Percentiles rank a stretch among this genome's conserved stretches.
phyloP scores from a whole-genome alignment of 1,140 invertebrate genomes.

The Penaeus japonicus region DNA sequence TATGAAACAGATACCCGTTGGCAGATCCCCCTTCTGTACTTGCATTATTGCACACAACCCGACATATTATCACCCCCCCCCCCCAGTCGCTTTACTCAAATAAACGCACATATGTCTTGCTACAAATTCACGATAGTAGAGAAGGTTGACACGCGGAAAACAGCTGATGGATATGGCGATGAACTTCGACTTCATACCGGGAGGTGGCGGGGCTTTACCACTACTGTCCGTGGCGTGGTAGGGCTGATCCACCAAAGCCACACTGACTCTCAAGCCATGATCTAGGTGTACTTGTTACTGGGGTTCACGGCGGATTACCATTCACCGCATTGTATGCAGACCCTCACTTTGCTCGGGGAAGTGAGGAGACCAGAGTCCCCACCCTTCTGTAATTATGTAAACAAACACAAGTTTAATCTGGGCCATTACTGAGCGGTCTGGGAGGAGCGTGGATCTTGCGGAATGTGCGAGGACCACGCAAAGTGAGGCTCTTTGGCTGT shows the following conservation, averaged over 20 bases:
- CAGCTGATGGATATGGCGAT: no score
- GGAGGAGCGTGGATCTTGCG: neutral
- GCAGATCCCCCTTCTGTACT: no score
- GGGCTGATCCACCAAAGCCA: neutral
- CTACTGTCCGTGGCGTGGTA: neutral
- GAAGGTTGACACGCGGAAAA: no score
- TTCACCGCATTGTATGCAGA: neutral
- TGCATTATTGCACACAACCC: no score
- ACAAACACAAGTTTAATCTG: conserved; percentile 57
- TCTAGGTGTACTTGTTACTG: neutral
- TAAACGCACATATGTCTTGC: no score
- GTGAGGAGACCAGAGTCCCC: neutral
- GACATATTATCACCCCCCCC: no score
- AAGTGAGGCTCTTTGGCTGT: neutral
- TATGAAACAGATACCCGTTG: no score
- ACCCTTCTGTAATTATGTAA: conserved; percentile 54
- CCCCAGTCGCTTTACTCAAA: no score
- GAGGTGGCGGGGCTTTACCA: no score
- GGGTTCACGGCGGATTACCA: neutral
- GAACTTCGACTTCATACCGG: no score
- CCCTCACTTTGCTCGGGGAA: neutral
- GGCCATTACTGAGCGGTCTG: conserved; percentile 42
- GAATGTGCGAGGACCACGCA: neutral
- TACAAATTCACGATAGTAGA: no score
- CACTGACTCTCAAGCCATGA: neutral